These are phyloP conservation scores for Pterocles gutturalis DNA, from an alignment of 2,113 vertebrate genomes.

Conservation along the genomic window DNA sequence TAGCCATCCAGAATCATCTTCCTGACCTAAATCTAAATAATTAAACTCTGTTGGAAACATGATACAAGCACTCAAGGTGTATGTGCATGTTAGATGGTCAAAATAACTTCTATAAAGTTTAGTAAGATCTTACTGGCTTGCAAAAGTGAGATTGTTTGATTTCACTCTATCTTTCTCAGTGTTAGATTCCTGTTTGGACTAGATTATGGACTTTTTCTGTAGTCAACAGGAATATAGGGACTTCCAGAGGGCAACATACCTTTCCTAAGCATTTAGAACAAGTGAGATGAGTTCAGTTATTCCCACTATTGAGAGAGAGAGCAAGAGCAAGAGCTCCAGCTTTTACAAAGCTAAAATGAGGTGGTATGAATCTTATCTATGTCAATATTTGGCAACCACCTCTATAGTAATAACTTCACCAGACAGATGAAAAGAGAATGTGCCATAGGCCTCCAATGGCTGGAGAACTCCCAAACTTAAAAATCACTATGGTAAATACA, in stretches of 20 bases:
- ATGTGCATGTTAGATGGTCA: not conserved
- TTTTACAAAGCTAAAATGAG: not conserved
- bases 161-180: not conserved
- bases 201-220: not conserved
- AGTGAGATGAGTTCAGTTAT: not conserved
- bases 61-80: not conserved
- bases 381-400: not conserved
- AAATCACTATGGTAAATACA: not conserved
- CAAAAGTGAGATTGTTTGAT: not conserved
- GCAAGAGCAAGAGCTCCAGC: not conserved
- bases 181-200: not conserved
- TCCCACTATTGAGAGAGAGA: not conserved
- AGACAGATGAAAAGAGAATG: not conserved
- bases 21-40: not conserved
- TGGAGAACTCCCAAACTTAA: not conserved
- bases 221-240: not conserved
- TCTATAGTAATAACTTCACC: not conserved
- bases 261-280: not conserved
- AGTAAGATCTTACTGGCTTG: not conserved
- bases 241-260: not conserved
- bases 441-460: not conserved
- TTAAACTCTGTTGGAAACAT: not conserved
- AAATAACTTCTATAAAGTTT: not conserved
- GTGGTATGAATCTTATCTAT: not conserved
- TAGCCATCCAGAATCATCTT: not conserved